A percentile compares a stretch with the other conserved stretches of the same genome.
Evolutionary conservation across 1,140 invertebrate genomes (phyloP).

Genomic region (Drosophila lini): DNA sequence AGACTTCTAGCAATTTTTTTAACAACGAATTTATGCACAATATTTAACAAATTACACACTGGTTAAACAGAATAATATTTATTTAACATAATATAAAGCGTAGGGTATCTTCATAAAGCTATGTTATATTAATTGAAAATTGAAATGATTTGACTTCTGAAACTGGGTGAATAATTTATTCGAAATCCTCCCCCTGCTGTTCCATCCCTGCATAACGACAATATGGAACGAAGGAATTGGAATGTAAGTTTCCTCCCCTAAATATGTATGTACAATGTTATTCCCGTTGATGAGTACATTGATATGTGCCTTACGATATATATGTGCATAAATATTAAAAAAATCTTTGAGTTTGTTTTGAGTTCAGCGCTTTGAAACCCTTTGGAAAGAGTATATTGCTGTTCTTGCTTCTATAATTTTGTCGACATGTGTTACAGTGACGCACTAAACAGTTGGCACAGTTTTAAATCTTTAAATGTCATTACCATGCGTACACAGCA

Average conservation of each 20-base stretch:
- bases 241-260: conserved; percentile 16
- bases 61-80: neutral
- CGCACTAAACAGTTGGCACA: too few relatives aligned
- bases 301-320: too few relatives aligned
- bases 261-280: neutral
- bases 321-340: too few relatives aligned
- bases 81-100: conserved; percentile 8
- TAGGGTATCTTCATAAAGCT: neutral
- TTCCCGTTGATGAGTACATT: neutral
- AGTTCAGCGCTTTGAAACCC: too few relatives aligned
- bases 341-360: too few relatives aligned
- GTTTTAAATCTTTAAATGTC: too few relatives aligned
- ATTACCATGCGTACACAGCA: too few relatives aligned
- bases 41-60: neutral
- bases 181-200: conserved; percentile 10
- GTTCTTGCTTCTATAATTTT: too few relatives aligned
- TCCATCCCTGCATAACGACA: neutral
- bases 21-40: neutral
- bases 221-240: conserved; percentile 15
- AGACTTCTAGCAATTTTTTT: neutral
- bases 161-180: conserved; percentile 8
- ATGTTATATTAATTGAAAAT: neutral
- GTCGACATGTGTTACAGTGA: too few relatives aligned
- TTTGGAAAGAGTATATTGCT: too few relatives aligned
- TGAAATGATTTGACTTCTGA: conserved; percentile 11